These are phyloP conservation scores for Otocyon megalotis DNA, from an alignment of 2,113 vertebrate species.

Conservation along the genomic window DNA sequence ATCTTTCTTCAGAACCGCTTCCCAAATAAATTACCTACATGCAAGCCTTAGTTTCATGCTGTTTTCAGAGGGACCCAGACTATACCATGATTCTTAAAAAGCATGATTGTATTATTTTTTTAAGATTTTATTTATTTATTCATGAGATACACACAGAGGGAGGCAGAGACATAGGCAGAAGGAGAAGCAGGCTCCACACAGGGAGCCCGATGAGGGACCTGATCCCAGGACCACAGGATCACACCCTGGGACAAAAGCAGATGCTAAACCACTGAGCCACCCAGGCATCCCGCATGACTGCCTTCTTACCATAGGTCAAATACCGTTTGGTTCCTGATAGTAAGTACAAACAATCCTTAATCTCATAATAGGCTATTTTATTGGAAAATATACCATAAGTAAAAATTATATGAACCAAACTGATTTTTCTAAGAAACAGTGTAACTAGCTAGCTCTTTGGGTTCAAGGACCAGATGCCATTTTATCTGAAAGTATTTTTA, in stretches of 20 bases:
- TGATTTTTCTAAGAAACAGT: neutral
- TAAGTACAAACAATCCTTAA: neutral
- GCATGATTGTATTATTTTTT: too few species aligned
- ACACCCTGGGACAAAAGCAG: too few species aligned
- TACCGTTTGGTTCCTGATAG: neutral
- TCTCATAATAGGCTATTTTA: neutral
- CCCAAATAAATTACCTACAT: neutral
- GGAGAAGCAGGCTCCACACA: too few species aligned
- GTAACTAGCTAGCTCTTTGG: neutral
- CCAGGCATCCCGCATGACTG: neutral
- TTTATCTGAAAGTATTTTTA: slow-evolving; percentile 30
- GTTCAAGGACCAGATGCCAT: neutral
- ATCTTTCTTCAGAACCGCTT: neutral
- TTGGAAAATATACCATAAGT: neutral
- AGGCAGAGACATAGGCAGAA: too few species aligned
- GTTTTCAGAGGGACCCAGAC: neutral
- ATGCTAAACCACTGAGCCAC: too few species aligned
- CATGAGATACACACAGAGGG: too few species aligned
- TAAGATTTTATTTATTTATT: too few species aligned
- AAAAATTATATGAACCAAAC: neutral
- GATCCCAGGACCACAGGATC: too few species aligned
- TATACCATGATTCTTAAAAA: neutral
- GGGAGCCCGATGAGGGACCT: too few species aligned
- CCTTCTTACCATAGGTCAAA: neutral
- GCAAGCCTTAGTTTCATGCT: neutral